These are phyloP conservation scores for Allobates femoralis DNA, from an alignment of 2,797 vertebrate species.

Conservation along the genomic window DNA sequence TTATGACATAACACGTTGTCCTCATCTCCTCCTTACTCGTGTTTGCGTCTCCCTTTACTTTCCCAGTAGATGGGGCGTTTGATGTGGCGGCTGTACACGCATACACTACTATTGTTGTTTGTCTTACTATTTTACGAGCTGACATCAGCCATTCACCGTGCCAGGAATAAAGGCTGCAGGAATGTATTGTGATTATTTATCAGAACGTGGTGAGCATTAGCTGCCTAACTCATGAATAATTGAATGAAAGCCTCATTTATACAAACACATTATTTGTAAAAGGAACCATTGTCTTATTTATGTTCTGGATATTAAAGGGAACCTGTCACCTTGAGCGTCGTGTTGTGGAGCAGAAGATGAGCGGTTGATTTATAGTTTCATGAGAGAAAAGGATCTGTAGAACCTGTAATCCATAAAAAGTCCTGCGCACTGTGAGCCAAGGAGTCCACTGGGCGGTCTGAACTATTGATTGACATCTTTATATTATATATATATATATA, in stretches of 20 bases:
- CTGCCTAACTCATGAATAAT: slow-evolving; percentile 10
- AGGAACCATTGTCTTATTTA: neutral
- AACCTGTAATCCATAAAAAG: too few relatives aligned
- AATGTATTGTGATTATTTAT: neutral
- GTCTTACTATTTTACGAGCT: neutral
- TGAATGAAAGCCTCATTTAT: neutral
- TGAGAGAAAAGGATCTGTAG: too few relatives aligned
- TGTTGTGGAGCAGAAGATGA: too few relatives aligned
- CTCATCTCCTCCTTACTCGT: neutral
- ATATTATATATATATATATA: too few relatives aligned
- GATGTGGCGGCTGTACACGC: neutral
- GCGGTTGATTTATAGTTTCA: too few relatives aligned
- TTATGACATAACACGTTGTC: neutral
- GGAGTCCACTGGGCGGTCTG: too few relatives aligned
- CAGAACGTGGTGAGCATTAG: neutral
- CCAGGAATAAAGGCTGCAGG: neutral
- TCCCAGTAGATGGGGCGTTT: neutral
- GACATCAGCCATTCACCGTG: neutral
- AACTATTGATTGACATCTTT: too few relatives aligned
- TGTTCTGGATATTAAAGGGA: neutral
- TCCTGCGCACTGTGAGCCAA: too few relatives aligned
- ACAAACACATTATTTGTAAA: neutral
- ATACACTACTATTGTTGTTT: slow-evolving; percentile 14
- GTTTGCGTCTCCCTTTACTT: neutral
- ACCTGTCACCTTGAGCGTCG: too few relatives aligned